Percentiles rank a stretch among this genome's conserved stretches.
Conservation (phyloP, 2,888 invertebrate genomes). For the Orthosia incerta region DNA sequence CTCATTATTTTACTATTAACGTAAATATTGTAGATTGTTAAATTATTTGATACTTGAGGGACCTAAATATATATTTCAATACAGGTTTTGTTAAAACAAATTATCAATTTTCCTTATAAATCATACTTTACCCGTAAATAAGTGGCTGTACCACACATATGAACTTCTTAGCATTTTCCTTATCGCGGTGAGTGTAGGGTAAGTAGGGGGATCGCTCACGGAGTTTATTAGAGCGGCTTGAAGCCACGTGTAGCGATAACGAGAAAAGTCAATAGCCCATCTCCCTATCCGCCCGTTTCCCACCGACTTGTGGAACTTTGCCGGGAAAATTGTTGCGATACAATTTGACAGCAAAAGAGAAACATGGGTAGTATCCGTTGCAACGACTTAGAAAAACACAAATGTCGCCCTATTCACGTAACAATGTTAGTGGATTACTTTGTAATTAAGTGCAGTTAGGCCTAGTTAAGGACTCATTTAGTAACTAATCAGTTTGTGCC, state of each 20-base stretch:
- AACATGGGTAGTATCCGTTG: slow-evolving; percentile 19
- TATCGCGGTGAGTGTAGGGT: slow-evolving; percentile 36
- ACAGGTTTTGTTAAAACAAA: slow-evolving; percentile 3
- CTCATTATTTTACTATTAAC: neutral
- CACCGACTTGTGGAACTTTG: slow-evolving; percentile 44
- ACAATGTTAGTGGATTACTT: neutral
- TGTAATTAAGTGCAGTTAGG: neutral
- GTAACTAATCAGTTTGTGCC: too few relatives aligned
- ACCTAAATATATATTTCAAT: neutral
- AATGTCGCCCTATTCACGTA: neutral
- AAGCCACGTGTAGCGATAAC: slow-evolving; percentile 57
- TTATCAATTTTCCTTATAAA: neutral
- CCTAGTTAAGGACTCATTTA: neutral
- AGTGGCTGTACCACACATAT: neutral
- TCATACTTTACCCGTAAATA: neutral
- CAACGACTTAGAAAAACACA: neutral
- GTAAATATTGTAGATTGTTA: neutral
- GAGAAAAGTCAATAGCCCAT: slow-evolving; percentile 60
- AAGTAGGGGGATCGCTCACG: slow-evolving; percentile 32
- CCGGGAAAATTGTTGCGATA: slow-evolving; percentile 48
- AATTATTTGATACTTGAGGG: neutral
- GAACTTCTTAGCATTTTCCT: slow-evolving; percentile 31
- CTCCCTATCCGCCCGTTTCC: slow-evolving; percentile 50
- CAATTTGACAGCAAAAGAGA: slow-evolving; percentile 34
- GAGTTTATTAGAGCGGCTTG: slow-evolving; percentile 50